Conservation (phyloP, 1,140 invertebrate species). For the Saccostrea cuccullata region DNA sequence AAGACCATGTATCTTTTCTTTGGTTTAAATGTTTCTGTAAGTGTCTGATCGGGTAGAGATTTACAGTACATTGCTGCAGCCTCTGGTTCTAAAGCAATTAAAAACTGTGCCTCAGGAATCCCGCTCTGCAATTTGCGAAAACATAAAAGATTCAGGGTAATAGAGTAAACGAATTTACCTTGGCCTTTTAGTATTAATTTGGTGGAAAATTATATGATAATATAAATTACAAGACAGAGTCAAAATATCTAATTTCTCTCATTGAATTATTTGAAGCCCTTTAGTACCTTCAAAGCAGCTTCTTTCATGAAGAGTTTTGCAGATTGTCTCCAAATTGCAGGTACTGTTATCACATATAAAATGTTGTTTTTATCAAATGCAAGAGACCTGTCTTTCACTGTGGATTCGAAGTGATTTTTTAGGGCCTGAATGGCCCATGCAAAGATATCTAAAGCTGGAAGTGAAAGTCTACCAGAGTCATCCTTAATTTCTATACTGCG, state of each 20-base stretch:
- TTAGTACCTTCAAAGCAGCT: neutral
- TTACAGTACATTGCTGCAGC: conserved; percentile 41
- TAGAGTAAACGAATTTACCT: too few relatives aligned
- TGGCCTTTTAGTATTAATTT: too few relatives aligned
- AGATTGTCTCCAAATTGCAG: conserved; percentile 34
- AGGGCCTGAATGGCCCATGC: neutral
- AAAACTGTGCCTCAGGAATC: neutral
- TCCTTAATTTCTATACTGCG: neutral
- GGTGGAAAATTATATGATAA: too few relatives aligned
- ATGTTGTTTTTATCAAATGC: neutral
- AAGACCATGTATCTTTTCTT: conserved; percentile 14
- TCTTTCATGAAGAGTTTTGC: conserved; percentile 36
- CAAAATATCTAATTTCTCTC: neutral
- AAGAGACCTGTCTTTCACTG: neutral
- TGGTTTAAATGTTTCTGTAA: conserved; percentile 7
- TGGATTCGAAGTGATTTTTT: neutral
- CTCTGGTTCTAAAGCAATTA: conserved; percentile 39
- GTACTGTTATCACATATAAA: conserved; percentile 27
- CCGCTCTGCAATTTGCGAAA: too few relatives aligned
- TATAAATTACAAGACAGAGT: neutral
- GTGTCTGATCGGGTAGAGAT: neutral
- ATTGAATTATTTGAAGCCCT: too few relatives aligned
- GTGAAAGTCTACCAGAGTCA: neutral
- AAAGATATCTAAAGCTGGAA: neutral
- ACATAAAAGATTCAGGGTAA: too few relatives aligned